Evolutionary conservation across 2,888 invertebrate genomes (phyloP), one percentile per base, ranked within the genome.

Genomic region (Philonicus albiceps): DNA sequence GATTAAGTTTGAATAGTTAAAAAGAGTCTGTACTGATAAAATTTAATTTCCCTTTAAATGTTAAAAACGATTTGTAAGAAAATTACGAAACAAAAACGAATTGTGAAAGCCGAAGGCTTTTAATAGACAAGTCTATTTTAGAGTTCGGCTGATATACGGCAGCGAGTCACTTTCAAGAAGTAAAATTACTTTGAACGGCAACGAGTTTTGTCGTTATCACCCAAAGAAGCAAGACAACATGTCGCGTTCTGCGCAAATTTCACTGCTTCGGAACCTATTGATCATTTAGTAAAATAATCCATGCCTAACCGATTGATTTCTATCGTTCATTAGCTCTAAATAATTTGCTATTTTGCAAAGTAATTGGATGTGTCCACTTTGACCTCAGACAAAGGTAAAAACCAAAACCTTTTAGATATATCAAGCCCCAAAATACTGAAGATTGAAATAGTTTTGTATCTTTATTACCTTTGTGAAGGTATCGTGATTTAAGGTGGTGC

Each of bases 21-120:
- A 53, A 34, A 8, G 7, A 34, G 37, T 11, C 37, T 37, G 11
- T 37, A 0, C 2, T 55, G 16, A 73, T 30, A 30, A n/a, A 3
- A 73, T n/a, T 73, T 73, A 73, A 73, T 31, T 55, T 27, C 73
- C 31, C 27, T 13, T 74, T 34, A 27, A 64, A 64, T 27, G 64
- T 64, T 64, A 27, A 64, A 64, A 64, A 64, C 22, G 64, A 19
- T 74, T 74, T 74, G 3, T 2, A 76, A 76, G 37, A 78, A 78
- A 78, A 49, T 78, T 78, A 78, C 78, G 30, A 78, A 78, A 78
- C 22, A 78, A 78, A 78, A 76, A n/a, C 22, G 22, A 43, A 78
- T 49, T 78, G 49, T 78, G 78, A 78, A 78, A 78, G 49, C 30
- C 27, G 43, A 5, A 22, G 43, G 78, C 49, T 78, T 43, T 55